These are phyloP conservation scores for Hystrix brachyura DNA, from an alignment of 2,113 vertebrate species.

Conservation along the genomic window DNA sequence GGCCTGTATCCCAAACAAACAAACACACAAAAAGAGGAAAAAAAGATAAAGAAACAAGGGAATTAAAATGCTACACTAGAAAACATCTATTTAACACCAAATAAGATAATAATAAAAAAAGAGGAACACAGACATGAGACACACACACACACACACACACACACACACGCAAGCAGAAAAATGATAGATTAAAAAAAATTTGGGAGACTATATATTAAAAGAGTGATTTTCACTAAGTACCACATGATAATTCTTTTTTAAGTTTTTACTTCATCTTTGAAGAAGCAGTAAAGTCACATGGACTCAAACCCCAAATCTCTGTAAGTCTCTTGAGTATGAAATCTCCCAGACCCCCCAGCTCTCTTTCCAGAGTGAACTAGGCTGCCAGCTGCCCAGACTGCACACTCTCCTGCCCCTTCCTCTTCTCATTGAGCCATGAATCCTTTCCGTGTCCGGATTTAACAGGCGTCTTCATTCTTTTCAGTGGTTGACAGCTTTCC, in stretches of 20 bases:
- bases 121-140: not conserved
- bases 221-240: not conserved
- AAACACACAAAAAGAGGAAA: not conserved
- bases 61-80: not conserved
- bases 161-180: not conserved
- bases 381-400: not conserved
- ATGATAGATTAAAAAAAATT: not conserved
- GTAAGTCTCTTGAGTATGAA: not conserved
- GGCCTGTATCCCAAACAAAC: not conserved
- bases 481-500: not conserved
- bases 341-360: not conserved
- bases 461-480: not conserved
- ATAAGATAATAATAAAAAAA: not conserved
- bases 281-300: not conserved
- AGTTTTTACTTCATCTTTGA: not conserved
- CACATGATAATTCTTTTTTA: slow-evolving; percentile 3
- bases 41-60: not conserved
- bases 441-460: not conserved
- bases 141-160: not conserved
- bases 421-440: accelerated
- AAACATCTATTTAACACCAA: not conserved
- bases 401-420: accelerated
- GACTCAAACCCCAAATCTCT: not conserved
- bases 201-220: not conserved
- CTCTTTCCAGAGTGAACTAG: not conserved